These are phyloP conservation scores for Poeciliopsis occidentalis DNA, from an alignment of 2,113 vertebrate genomes.

Conservation along the genomic window DNA sequence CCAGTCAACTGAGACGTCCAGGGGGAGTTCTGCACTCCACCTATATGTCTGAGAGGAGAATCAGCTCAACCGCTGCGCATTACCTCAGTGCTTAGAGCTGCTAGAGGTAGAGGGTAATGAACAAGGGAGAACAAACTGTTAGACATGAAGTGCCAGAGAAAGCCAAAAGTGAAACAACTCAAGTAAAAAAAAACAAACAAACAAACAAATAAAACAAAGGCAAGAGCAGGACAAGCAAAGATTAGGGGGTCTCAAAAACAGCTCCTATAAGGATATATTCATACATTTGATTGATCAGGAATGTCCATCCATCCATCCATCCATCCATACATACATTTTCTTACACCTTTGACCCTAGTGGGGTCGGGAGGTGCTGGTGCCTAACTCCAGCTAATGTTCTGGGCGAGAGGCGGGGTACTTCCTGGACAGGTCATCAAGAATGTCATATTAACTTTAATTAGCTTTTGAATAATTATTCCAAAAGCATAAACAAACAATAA, in stretches of 20 bases:
- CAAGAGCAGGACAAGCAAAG: background rate
- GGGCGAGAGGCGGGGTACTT: no score
- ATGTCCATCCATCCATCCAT: no score
- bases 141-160: slow-evolving; percentile 36
- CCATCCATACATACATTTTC: no score
- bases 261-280: background rate
- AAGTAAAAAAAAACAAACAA: no score
- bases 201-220: background rate
- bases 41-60: slow-evolving; percentile 43
- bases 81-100: slow-evolving; percentile 29
- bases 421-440: no score
- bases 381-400: no score
- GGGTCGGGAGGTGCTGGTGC: no score
- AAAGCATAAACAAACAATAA: background rate
- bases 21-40: slow-evolving; percentile 37
- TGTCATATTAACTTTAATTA: no score
- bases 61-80: slow-evolving; percentile 45
- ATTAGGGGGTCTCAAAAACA: background rate
- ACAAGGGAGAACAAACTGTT: slow-evolving; percentile 26
- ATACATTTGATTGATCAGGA: no score
- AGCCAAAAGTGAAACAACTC: no score
- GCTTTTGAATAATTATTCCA: no score
- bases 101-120: slow-evolving; percentile 24
- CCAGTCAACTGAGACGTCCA: slow-evolving; percentile 20
- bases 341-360: no score